Base-by-base conservation (phyloP, 1,140 invertebrate species). In the Apis cerana region DNA sequence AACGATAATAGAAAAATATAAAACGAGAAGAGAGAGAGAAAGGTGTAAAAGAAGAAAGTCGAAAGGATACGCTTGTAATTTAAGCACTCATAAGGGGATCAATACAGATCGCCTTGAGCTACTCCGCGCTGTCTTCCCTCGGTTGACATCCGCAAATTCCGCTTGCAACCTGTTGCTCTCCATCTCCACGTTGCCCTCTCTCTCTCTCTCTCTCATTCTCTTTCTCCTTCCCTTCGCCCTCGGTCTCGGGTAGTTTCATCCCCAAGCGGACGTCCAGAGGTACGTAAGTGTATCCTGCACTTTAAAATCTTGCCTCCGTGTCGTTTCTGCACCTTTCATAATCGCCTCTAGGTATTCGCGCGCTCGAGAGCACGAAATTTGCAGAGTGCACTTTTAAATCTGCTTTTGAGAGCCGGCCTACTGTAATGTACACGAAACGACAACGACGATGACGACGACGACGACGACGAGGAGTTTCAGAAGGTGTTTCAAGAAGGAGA, bases 121-220 rank as follows among this genome's bases (percentile, higher is more conserved):
- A 90, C 82, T 85, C 85, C 74, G 76, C 64, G 80, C 61, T 85
- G 61, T 85, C 52, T 78, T 70, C 71, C 74, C 61, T 68, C 79
- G 86, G 83, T 92, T 93, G 91, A 91, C 92, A 93, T 89, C 89
- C 87, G 88, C 91, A 91, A 91, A 92, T 93, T 93, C 91, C 87
- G 90, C 92, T 92, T 91, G 91, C 92, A 94, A 93, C 93, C 93
- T 94, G 93, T 94, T 94, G 93, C 93, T 92, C 80, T 89, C 87
- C 90, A 78, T 89, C 19, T 9, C 33, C 33, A 43, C 33, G 33
- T 43, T 43, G 7, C 33, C 33, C 33, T 43, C 48, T 27, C 75
- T 74, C 72, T 84, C 23, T 21, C 23, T 87, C 83, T 83, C 77
- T 76, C 76, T 75, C 86, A 71, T 83, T 71, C 84, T 12, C 2